Conservation (phyloP, 2,113 vertebrate species). For the Poecile atricapillus region DNA sequence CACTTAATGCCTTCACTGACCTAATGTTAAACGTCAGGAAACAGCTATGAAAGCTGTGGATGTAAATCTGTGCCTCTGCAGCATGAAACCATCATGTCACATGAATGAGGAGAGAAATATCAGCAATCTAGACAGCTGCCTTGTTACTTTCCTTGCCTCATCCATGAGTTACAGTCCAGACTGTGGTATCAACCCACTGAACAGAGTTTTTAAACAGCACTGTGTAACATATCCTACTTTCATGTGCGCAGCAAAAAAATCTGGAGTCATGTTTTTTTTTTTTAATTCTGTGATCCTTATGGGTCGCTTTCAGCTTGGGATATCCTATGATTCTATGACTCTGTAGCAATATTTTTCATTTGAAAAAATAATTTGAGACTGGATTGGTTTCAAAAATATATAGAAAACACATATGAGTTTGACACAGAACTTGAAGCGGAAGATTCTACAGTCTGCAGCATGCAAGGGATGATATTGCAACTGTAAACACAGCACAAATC, state of each 20-base stretch:
- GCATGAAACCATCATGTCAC: not conserved
- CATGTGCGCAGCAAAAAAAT: not conserved
- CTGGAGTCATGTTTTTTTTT: not conserved
- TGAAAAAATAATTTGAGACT: not conserved
- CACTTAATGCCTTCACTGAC: not conserved
- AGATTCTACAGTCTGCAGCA: not conserved
- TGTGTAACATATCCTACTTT: not conserved
- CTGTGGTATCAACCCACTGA: not conserved
- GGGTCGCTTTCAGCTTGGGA: not conserved
- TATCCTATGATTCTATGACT: not conserved
- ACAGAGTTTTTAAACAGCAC: not conserved
- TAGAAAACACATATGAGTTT: not conserved
- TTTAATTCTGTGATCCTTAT: not conserved
- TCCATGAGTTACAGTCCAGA: not conserved
- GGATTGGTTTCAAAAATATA: not conserved
- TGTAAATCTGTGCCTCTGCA: not conserved
- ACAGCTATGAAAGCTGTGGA: not conserved
- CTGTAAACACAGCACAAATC: not conserved
- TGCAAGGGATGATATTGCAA: not conserved
- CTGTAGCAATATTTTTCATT: not conserved
- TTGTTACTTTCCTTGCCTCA: not conserved
- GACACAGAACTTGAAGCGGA: not conserved
- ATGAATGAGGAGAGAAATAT: slow-evolving; percentile 8
- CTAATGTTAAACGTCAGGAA: not conserved
- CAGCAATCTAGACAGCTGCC: not conserved